Base-by-base conservation (phyloP, 1,140 invertebrate species). In the Zaprionus africanus region DNA sequence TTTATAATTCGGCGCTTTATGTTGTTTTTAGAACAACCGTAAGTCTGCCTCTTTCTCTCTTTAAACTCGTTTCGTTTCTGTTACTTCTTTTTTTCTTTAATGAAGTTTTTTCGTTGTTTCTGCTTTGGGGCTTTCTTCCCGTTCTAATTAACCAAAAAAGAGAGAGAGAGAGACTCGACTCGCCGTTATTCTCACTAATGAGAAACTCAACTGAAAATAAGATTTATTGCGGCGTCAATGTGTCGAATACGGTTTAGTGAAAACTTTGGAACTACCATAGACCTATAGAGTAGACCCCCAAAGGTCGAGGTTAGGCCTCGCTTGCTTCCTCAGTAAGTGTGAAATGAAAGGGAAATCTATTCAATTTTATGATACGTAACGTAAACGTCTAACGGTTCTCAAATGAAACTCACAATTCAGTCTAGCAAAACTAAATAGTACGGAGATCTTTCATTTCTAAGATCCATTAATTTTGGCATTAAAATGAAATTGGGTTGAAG, bases 121-220 rank as follows among this genome's bases (percentile, higher is more conserved):
- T 63, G 38, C 53, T 63, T 69, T 75, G 72, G 6, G n/a, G 56
- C 49, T 69, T 78, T 78, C 82, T 81, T 79, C 76, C 81, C 51
- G 64, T 73, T 68, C 78, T 88, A 88, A 88, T 88, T 90, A 80
- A 68, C 43, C 62, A 19, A 64, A 67, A 58, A 60, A 81, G 56
- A 41, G 56, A 24, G 53, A 38, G 17, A 46, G 26, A 26, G 46
- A 31, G 19, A 41, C 12, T 15, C 22, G 15, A 22, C 36, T 41
- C 26, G 17, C 84, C 85, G 84, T 84, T 88, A 90, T 71, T 76
- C 9, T 12, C 85, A 73, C 84, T 88, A 88, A 90, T 78, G 81
- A 84, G 73, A 56, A 71, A 54, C 28, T 57, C 54, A 46, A 56
- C 60, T 59, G 31, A 71, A 76, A 71, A 53, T 53, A 58, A 71